phyloP scores from a whole-genome alignment of 2,888 invertebrate species.

The Agapostemon virescens region DNA sequence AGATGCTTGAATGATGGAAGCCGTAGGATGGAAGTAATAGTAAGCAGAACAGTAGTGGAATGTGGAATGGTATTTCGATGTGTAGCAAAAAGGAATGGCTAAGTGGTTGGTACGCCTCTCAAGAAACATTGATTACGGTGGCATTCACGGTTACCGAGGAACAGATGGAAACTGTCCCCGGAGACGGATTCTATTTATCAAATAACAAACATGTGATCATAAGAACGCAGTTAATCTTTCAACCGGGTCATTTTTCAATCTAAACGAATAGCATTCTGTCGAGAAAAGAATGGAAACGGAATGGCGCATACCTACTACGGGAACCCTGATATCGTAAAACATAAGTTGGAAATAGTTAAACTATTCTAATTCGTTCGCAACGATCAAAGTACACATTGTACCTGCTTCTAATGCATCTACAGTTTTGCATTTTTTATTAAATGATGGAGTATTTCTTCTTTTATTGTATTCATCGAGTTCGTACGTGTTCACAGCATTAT shows the following conservation, averaged over 20 bases:
- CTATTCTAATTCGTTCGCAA: too few species aligned
- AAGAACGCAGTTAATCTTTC: background rate
- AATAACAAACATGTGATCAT: background rate
- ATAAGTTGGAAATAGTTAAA: background rate
- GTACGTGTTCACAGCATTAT: too few species aligned
- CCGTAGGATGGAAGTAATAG: constrained; percentile 16
- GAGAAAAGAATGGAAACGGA: background rate
- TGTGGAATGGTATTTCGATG: constrained; percentile 38
- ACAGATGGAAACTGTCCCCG: constrained; percentile 10
- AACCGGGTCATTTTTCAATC: background rate
- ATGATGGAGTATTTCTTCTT: too few species aligned
- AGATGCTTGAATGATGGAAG: background rate
- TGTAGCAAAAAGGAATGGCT: constrained; percentile 26
- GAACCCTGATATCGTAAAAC: background rate
- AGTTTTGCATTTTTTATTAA: too few species aligned
- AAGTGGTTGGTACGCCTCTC: constrained; percentile 24
- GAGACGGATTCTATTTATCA: background rate
- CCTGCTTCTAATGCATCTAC: too few species aligned
- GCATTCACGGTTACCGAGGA: constrained; percentile 29
- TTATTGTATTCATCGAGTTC: too few species aligned
- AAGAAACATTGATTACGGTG: constrained; percentile 31
- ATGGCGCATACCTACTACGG: too few species aligned
- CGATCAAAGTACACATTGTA: too few species aligned
- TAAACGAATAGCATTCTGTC: background rate
- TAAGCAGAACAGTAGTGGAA: constrained; percentile 27